Conservation (phyloP, 2,797 vertebrate genomes). For the Diplodus puntazzo region DNA sequence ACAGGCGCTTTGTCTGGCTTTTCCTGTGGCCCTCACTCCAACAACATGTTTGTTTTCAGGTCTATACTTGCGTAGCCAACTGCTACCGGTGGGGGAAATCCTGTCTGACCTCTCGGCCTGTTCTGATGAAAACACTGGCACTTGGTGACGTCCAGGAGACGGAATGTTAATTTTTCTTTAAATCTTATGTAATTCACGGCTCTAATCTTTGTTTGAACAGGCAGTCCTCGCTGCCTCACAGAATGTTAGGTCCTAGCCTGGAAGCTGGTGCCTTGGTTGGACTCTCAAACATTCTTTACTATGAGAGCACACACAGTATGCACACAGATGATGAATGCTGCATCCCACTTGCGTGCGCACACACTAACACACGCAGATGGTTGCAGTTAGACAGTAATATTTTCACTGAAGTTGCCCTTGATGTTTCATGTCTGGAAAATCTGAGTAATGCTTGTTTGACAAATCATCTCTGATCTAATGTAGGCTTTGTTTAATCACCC, state of each 20-base stretch:
- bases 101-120: constrained; percentile 73
- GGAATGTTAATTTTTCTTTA: constrained; percentile 60
- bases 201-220: constrained; percentile 71
- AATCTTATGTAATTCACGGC: constrained; percentile 52
- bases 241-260: constrained; percentile 25
- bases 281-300: constrained; percentile 21
- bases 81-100: constrained; percentile 80
- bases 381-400: constrained; percentile 70
- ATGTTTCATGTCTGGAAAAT: constrained; percentile 73
- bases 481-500: constrained; percentile 61
- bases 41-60: constrained; percentile 81
- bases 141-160: constrained; percentile 67
- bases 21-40: constrained; percentile 74
- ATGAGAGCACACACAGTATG: constrained; percentile 15
- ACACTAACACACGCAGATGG: constrained; percentile 66
- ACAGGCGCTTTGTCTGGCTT: constrained; percentile 71
- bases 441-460: constrained; percentile 75
- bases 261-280: constrained; percentile 32
- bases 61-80: constrained; percentile 76
- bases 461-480: constrained; percentile 65
- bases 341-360: constrained; percentile 48
- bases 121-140: constrained; percentile 69
- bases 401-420: constrained; percentile 51
- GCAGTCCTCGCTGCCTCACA: constrained; percentile 10
- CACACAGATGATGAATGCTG: constrained; percentile 46